Percentiles rank a stretch among this genome's conserved stretches.
Conservation (phyloP, 1,140 invertebrate species). For the Calephelis nemesis region DNA sequence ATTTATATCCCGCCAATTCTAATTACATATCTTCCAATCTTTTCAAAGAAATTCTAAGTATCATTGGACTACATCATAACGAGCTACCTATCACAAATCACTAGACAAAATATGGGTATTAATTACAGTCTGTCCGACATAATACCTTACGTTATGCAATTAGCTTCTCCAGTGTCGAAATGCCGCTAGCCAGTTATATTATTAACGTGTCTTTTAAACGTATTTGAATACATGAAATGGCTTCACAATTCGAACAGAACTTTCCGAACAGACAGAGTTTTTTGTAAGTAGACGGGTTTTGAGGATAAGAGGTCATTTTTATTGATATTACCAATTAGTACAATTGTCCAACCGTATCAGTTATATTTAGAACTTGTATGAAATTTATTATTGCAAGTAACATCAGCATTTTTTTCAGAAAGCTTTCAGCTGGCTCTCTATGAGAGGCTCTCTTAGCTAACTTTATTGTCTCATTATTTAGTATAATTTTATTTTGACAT, state of each 20-base stretch:
- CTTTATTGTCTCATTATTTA: no score
- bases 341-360: no score
- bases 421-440: no score
- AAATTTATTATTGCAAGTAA: no score
- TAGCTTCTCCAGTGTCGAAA: conserved; percentile 16
- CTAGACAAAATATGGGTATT: conserved; percentile 10
- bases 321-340: no score
- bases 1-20: no score
- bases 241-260: not conserved
- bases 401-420: no score
- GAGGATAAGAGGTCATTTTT: no score
- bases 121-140: conserved; percentile 8
- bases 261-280: not conserved
- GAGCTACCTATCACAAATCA: conserved; percentile 12
- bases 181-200: conserved; percentile 11
- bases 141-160: conserved; percentile 14
- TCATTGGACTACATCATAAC: conserved; percentile 4
- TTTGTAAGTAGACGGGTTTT: no score
- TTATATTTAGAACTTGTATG: no score
- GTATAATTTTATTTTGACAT: no score
- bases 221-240: conserved; percentile 13
- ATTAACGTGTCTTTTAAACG: not conserved
- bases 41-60: not conserved
- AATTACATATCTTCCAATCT: not conserved
- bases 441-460: no score